Conservation (phyloP, 2,888 invertebrate species). For the Yponomeuta sedellus region DNA sequence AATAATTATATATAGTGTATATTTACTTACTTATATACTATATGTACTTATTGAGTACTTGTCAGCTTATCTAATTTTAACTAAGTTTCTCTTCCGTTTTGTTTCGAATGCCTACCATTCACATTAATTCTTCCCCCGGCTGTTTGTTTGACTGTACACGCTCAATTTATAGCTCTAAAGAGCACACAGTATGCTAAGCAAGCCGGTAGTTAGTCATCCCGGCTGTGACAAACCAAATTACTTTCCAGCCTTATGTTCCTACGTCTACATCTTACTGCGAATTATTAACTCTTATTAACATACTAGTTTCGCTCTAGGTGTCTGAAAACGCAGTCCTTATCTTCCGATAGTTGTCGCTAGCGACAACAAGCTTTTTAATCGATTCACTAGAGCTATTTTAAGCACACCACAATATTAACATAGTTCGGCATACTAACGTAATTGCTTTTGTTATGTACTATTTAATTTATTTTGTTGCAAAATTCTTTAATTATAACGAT, state of each 20-base stretch:
- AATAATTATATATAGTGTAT: too few species aligned
- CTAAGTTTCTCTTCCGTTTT: too few species aligned
- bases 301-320: slow-evolving; percentile 41
- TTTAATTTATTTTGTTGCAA: too few species aligned
- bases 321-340: background rate
- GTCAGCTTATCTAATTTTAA: too few species aligned
- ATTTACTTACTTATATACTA: too few species aligned
- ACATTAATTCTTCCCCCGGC: background rate
- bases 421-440: too few species aligned
- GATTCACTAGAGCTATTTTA: too few species aligned
- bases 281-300: slow-evolving; percentile 13
- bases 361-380: background rate
- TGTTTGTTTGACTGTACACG: background rate
- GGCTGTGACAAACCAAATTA: background rate
- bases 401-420: too few species aligned
- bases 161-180: background rate
- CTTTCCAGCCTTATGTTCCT: background rate
- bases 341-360: background rate
- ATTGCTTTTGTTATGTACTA: too few species aligned
- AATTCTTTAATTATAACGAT: too few species aligned
- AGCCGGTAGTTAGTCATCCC: background rate
- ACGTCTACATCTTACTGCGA: slow-evolving; percentile 8
- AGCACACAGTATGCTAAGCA: background rate
- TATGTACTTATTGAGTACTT: too few species aligned
- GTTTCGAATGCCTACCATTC: background rate